These are phyloP conservation scores for Campaea margaritaria DNA, from an alignment of 2,888 invertebrate genomes.

Conservation along the genomic window DNA sequence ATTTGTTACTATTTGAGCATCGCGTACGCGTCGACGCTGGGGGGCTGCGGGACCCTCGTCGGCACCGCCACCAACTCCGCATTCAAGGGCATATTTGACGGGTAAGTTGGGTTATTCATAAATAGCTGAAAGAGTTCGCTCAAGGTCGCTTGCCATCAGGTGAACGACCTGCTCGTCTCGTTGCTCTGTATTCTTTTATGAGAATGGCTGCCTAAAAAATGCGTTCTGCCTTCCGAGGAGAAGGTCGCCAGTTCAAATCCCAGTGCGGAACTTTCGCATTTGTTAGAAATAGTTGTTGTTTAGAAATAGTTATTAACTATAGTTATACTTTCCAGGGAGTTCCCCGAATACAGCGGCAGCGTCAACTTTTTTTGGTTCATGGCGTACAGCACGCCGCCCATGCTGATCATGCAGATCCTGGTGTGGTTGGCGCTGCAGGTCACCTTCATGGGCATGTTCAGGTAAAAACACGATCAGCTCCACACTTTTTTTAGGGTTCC, in stretches of 20 bases:
- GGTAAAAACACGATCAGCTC: slow-evolving; percentile 57
- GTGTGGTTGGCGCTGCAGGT: slow-evolving; percentile 92
- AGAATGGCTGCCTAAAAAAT: no score
- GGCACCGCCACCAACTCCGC: slow-evolving; percentile 94
- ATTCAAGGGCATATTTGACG: slow-evolving; percentile 91
- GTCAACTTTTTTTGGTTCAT: slow-evolving; percentile 94
- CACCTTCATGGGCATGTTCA: slow-evolving; percentile 92
- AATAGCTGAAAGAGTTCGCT: no score
- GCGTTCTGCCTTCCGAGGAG: no score
- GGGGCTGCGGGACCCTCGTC: slow-evolving; percentile 91
- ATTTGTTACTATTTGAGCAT: slow-evolving; percentile 92
- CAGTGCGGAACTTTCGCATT: no score
- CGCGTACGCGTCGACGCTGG: slow-evolving; percentile 92
- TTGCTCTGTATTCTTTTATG: no score
- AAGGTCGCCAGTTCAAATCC: no score
- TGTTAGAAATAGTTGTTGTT: no score
- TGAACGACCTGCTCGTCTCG: no score
- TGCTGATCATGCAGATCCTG: slow-evolving; percentile 91
- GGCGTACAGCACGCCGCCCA: slow-evolving; percentile 93
- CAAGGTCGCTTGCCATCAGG: no score
- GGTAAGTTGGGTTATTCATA: no score
- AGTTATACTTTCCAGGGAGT: slow-evolving; percentile 59
- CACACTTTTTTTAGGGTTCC: no score
- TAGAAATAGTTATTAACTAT: no score
- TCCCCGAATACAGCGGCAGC: slow-evolving; percentile 81